Evolutionary conservation across 2,113 vertebrate species (phyloP).

Genomic region (Bubo scandiacus): DNA sequence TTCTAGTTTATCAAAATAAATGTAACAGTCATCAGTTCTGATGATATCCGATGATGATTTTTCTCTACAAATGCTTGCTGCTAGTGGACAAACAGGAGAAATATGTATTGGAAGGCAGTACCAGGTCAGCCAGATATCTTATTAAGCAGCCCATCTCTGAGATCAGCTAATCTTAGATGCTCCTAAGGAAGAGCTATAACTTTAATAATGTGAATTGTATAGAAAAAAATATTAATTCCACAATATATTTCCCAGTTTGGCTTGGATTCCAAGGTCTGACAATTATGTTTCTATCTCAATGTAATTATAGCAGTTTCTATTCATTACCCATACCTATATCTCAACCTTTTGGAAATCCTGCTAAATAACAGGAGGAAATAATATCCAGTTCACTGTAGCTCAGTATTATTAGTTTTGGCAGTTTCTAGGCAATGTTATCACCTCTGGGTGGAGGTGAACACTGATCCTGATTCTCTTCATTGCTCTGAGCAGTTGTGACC

Average conservation of each 20-base stretch:
- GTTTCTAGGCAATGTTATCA: neutral
- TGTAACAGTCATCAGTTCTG: neutral
- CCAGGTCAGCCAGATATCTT: rapidly evolving
- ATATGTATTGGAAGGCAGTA: neutral
- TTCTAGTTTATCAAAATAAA: neutral
- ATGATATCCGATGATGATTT: neutral
- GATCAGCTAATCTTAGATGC: neutral
- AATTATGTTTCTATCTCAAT: neutral
- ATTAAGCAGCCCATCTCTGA: neutral
- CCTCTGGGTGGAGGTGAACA: neutral
- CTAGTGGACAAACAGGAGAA: neutral
- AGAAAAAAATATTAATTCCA: neutral
- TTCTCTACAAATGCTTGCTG: neutral
- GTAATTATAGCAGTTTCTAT: neutral
- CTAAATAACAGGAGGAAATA: neutral
- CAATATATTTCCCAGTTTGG: neutral
- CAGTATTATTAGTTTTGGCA: neutral
- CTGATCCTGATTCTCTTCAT: neutral
- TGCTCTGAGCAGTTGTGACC: neutral
- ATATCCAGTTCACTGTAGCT: neutral
- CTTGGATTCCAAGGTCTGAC: neutral
- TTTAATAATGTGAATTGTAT: neutral
- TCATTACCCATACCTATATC: neutral
- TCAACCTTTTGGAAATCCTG: neutral
- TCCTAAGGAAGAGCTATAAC: neutral